Conservation (phyloP, 2,797 vertebrate genomes). For the Echeneis naucrates region DNA sequence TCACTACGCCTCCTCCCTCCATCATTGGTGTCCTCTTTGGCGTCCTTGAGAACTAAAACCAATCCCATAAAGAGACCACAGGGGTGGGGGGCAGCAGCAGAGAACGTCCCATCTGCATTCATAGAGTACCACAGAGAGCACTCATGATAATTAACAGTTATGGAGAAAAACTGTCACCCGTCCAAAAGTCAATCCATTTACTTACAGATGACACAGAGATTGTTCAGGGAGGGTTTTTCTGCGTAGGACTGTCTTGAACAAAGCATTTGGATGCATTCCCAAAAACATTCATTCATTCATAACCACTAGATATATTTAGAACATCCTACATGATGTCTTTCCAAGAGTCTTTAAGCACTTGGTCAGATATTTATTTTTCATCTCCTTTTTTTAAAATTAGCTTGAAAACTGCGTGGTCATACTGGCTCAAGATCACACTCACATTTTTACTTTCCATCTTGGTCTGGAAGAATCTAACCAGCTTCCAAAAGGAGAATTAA, state of each 20-base stretch:
- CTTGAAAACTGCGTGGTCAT: not conserved
- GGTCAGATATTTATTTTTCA: not conserved
- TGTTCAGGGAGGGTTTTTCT: conserved; percentile 38
- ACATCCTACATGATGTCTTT: conserved; percentile 35
- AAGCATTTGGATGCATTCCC: conserved; percentile 63
- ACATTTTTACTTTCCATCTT: not conserved
- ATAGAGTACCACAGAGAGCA: conserved; percentile 80
- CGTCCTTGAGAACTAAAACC: conserved; percentile 82
- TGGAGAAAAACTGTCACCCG: conserved; percentile 67
- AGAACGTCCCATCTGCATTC: conserved; percentile 72
- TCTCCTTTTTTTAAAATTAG: not conserved
- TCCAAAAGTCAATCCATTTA: conserved; percentile 82
- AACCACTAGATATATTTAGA: conserved; percentile 56
- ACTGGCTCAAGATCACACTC: not conserved
- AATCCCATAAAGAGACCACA: conserved; percentile 79
- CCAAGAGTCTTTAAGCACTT: conserved; percentile 21
- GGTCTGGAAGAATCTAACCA: conserved; percentile 4
- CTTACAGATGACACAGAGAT: conserved; percentile 31
- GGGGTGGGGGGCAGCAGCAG: conserved; percentile 34
- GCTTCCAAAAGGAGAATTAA: conserved; percentile 9
- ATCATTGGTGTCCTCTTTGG: conserved; percentile 64
- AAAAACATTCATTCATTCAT: conserved; percentile 45
- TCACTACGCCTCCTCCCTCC: conserved; percentile 51
- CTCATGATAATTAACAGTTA: conserved; percentile 86
- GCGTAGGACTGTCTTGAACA: conserved; percentile 22